Base-by-base conservation (phyloP, 2,888 invertebrate species). In the Graphium colonna region DNA sequence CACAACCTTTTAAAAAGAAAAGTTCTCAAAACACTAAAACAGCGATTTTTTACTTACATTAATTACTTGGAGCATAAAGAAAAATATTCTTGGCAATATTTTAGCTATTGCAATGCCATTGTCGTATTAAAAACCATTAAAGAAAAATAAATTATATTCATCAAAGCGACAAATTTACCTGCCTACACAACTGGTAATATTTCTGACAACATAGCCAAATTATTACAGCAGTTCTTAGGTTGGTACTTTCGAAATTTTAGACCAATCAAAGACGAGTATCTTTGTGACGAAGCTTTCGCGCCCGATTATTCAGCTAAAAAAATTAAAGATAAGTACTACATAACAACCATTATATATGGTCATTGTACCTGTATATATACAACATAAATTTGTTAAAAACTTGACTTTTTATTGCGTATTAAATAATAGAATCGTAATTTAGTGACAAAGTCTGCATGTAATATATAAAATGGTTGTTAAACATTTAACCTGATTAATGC, bases 181-280 rank as follows among this genome's bases (percentile, higher is more conserved):
- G 82, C 78, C 78, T 73, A 79, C 82, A 84, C 81, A 84, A 87
- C 86, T 87, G 84, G 83, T 82, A 84, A 79, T 80, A 79, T 75
- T 81, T 79, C 77, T 83, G 87, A 82, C 88, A 88, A 88, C 87
- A 78, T 87, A 78, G 78, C 79, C 78, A 81, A 84, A 81, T 70
- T 73, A 68, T 67, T 68, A 61, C 67, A 62, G 47, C 51, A 59
- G 72, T 71, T 62, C 57, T 76, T 74, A 77, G 38, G 86, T 88
- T 89, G 88, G 88, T 76, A 83, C 70, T 62, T 51, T 68, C 71
- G 60, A 77, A 78, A 71, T 68, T 69, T 64, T 69, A 18, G 59
- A 60, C 88, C 87, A 88, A 89, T 88, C 66, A 67, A 53, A 58
- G 51, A 18, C 17, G 9, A 57, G 64, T 62, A 73, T 77, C 76